A percentile compares a stretch with the other conserved stretches of the same genome.
phyloP scores from a whole-genome alignment of 1,140 invertebrate genomes.

The Colletes gigas region DNA sequence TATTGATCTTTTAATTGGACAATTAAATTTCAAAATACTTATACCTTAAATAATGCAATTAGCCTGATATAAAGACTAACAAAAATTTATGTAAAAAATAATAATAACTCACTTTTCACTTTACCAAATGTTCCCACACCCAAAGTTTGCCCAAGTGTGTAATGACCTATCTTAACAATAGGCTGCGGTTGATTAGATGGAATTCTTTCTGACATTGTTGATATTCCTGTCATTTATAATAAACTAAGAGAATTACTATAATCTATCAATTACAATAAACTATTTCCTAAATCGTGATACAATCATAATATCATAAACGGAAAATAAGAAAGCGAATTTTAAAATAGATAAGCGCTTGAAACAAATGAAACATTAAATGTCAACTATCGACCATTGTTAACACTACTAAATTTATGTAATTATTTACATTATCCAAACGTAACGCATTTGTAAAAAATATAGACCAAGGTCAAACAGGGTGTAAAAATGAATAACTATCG shows the following conservation, averaged over 20 bases:
- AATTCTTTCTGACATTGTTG: conserved; percentile 84
- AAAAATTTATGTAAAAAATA: conserved; percentile 5
- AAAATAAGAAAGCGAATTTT: neutral
- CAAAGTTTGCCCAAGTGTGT: conserved; percentile 93
- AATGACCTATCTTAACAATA: conserved; percentile 96
- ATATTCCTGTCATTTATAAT: conserved; percentile 16
- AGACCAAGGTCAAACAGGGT: conserved; percentile 28
- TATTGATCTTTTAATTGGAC: neutral
- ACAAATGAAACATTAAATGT: neutral
- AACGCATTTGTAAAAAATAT: neutral
- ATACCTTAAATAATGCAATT: too few relatives aligned
- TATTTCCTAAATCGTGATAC: conserved; percentile 1
- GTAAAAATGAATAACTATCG: neutral
- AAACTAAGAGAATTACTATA: conserved; percentile 14
- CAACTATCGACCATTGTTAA: neutral
- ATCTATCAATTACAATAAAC: neutral
- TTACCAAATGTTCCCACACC: conserved; percentile 97
- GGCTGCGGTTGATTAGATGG: conserved; percentile 84
- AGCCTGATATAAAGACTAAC: neutral
- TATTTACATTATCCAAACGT: conserved; percentile 5
- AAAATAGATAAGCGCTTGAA: neutral
- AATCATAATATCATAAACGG: neutral
- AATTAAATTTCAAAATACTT: neutral
- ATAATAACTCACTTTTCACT: conserved; percentile 89
- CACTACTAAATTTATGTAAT: neutral